Base-by-base conservation (phyloP, 2,888 invertebrate genomes). In the Sphinx pinastri region DNA sequence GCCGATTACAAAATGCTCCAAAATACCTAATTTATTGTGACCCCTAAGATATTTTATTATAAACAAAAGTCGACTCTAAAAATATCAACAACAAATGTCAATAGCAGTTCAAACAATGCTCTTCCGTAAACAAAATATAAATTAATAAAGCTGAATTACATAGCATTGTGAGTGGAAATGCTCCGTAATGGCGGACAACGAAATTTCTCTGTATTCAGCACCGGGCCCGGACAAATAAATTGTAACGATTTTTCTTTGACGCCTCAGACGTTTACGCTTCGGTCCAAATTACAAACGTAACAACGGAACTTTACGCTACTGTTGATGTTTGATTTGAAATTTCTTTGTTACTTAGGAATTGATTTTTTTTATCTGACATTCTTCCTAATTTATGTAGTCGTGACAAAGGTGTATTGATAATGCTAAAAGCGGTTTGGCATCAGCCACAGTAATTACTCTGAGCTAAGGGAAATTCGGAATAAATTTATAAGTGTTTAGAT, bases 211-310 rank as follows among this genome's bases (percentile, higher is more conserved):
- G 85, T 81, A 86, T 89, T 88, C 85, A 85, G 83, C 80, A 74
- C 78, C 83, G 85, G 81, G 55, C 78, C 83, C 79, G 81, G 82
- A 83, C 82, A 85, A 90, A 90, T 90, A 91, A 92, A 92, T 91
- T 89, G 91, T 89, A 84, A 87, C 91, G 85, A 91, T 92, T 91
- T 91, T 91, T 92, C 91, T 91, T 91, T 89, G 90, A 89, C 88
- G 90, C 88, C 88, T 87, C 86, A 82, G 87, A 88, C 88, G 83
- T 81, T 84, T 84, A 74, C 75, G 71, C 73, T 76, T 70, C 72
- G 82, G 82, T 72, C 68, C 76, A 76, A 80, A 77, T 68, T 55
- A 31, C 38, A 59, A 49, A 69, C 52, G 60, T 16, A 12, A 63
- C 13, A 59, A 51, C 47, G 66, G 52, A 51, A 51, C 47, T 25